Evolutionary conservation across 2,797 vertebrate genomes (phyloP).

Genomic region (Atherinosoma microstoma): DNA sequence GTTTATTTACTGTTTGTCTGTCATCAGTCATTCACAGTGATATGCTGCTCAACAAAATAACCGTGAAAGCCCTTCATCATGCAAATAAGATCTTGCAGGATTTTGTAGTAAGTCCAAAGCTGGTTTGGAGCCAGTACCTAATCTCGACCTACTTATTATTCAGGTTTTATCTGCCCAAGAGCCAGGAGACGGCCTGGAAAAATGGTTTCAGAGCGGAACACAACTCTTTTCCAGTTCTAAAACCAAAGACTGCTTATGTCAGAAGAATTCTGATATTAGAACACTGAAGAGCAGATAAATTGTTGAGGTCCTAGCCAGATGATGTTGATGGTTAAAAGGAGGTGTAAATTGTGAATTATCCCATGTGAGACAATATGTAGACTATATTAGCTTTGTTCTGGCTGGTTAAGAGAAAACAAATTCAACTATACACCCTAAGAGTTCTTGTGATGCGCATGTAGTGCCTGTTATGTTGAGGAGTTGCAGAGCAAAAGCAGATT

Average conservation of each 20-base stretch:
- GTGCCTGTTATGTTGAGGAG: background rate
- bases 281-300: background rate
- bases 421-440: background rate
- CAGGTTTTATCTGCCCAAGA: background rate
- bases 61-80: constrained; percentile 1
- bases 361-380: too few relatives aligned
- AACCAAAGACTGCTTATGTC: background rate
- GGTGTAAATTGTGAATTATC: too few relatives aligned
- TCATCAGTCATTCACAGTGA: background rate
- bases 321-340: too few relatives aligned
- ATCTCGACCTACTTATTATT: background rate
- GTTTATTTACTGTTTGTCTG: too few relatives aligned
- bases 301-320: background rate
- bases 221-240: background rate
- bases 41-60: background rate
- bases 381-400: background rate
- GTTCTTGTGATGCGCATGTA: background rate
- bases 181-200: background rate
- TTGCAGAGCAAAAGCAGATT: background rate
- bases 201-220: background rate
- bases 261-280: background rate
- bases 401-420: background rate
- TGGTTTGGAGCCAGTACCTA: background rate
- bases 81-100: constrained; percentile 13
- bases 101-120: constrained; percentile 7